Evolutionary conservation across 2,888 invertebrate species (phyloP).

Genomic region (Lysandra bellargus): DNA sequence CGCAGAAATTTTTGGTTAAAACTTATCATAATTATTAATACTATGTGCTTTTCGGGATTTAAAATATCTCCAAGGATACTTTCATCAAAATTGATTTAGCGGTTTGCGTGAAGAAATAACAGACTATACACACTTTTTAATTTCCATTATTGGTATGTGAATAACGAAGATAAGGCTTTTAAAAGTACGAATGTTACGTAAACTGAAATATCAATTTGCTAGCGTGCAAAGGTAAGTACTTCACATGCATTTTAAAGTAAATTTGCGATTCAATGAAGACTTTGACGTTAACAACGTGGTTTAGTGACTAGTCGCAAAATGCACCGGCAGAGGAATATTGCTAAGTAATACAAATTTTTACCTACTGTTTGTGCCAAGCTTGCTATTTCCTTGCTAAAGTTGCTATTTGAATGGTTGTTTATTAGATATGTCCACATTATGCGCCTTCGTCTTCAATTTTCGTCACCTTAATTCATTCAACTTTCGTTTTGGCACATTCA

Average conservation of each 20-base stretch:
- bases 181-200: not conserved
- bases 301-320: conserved; percentile 33
- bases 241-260: conserved; percentile 39
- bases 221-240: conserved; percentile 36
- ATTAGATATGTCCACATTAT: not conserved
- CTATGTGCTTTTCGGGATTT: not conserved
- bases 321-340: conserved; percentile 19
- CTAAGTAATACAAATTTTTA: conserved; percentile 28
- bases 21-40: no score
- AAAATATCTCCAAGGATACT: not conserved
- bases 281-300: conserved; percentile 39
- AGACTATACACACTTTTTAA: not conserved
- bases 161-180: not conserved
- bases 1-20: no score
- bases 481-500: no score
- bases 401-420: not conserved
- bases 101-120: not conserved
- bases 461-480: no score
- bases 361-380: conserved; percentile 9
- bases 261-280: conserved; percentile 42
- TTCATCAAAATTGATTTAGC: not conserved
- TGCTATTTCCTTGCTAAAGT: not conserved
- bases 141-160: not conserved
- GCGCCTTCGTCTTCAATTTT: no score
- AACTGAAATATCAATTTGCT: conserved; percentile 31